Percentiles rank a stretch among this genome's conserved stretches.
phyloP scores from a whole-genome alignment of 2,888 invertebrate genomes.

The Lasioglossum calceatum region DNA sequence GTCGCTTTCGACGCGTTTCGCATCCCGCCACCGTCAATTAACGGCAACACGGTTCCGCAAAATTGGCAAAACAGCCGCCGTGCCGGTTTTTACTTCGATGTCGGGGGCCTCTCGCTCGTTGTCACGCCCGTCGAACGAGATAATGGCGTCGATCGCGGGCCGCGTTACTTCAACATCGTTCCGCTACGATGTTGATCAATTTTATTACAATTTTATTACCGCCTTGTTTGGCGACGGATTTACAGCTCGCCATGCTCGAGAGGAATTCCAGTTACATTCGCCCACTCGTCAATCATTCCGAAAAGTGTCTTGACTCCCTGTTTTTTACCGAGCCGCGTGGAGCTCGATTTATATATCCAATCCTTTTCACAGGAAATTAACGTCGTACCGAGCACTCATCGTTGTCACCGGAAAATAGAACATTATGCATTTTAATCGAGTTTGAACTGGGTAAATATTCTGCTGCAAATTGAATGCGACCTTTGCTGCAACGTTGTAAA shows the following conservation, averaged over 20 bases:
- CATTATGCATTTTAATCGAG: background rate
- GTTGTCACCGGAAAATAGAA: background rate
- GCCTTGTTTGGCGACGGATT: conserved; percentile 7
- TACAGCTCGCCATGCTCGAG: too few relatives aligned
- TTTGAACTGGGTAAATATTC: background rate
- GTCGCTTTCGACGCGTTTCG: conserved; percentile 23
- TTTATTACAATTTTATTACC: conserved; percentile 8
- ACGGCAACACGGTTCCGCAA: background rate
- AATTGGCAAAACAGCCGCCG: conserved; percentile 35
- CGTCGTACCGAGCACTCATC: background rate
- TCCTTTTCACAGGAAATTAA: background rate
- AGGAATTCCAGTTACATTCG: background rate
- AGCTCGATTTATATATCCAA: background rate
- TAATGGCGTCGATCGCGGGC: conserved; percentile 24
- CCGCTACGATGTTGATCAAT: background rate
- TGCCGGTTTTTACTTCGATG: background rate
- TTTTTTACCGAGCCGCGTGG: background rate
- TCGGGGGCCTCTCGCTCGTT: background rate
- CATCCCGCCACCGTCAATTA: background rate
- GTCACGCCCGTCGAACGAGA: conserved; percentile 18
- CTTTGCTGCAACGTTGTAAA: background rate
- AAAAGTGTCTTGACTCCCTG: background rate
- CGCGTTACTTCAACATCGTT: conserved; percentile 5
- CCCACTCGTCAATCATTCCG: background rate
- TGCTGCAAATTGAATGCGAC: background rate